Evolutionary conservation across 64 coral and sea anemone species (phyloP).

Genomic region (Montipora foliosa): DNA sequence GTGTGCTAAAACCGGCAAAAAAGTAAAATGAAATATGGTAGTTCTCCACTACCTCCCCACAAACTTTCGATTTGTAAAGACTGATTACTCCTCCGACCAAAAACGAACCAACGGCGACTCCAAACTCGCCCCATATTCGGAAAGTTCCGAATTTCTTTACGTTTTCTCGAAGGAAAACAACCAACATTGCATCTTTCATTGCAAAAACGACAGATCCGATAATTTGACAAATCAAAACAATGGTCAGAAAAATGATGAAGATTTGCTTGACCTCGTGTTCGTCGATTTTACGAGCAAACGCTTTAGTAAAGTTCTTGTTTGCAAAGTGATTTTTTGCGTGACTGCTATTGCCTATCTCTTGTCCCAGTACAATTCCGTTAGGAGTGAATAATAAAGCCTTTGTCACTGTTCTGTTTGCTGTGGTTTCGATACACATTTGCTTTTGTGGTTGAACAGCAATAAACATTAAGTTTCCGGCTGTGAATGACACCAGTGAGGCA

Average conservation of each 20-base stretch:
- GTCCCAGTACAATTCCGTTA: background rate
- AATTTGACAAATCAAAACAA: constrained; percentile 33
- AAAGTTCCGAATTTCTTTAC: constrained; percentile 51
- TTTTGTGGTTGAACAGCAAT: constrained; percentile 61
- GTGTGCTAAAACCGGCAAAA: constrained; percentile 64
- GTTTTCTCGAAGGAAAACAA: constrained; percentile 39
- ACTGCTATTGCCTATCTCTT: background rate
- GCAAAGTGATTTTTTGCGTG: background rate
- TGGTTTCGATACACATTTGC: constrained; percentile 42
- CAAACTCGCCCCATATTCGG: constrained; percentile 64
- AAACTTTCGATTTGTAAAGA: constrained; percentile 40
- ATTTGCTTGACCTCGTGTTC: background rate
- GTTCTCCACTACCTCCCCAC: constrained; percentile 54
- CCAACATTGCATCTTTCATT: constrained; percentile 40
- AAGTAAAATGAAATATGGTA: constrained; percentile 80
- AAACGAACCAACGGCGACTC: constrained; percentile 46
- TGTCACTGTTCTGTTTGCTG: constrained; percentile 38
- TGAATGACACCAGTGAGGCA: constrained; percentile 39
- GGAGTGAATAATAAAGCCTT: constrained; percentile 34
- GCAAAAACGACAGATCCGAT: constrained; percentile 54
- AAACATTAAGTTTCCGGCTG: constrained; percentile 6
- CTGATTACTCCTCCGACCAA: constrained; percentile 66
- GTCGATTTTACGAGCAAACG: constrained; percentile 11
- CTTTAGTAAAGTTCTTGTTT: background rate
- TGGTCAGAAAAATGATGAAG: constrained; percentile 29